Percentiles rank a stretch among this genome's conserved stretches.
phyloP scores from a whole-genome alignment of 2,797 vertebrate species.

The Sebastes aleutianus region DNA sequence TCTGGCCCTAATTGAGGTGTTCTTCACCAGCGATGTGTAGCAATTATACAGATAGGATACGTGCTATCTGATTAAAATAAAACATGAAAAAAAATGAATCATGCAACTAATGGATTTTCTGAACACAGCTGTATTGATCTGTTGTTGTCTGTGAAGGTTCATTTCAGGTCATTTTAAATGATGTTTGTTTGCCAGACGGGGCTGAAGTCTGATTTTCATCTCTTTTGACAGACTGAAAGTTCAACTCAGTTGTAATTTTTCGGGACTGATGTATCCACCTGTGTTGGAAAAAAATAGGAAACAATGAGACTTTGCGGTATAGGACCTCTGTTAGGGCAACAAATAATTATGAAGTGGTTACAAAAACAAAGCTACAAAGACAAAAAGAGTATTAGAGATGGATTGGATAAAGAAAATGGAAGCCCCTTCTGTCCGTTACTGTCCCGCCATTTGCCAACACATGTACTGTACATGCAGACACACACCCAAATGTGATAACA shows the following conservation, averaged over 20 bases:
- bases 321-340: background rate
- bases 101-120: background rate
- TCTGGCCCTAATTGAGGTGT: background rate
- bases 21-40: background rate
- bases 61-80: background rate
- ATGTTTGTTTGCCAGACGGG: background rate
- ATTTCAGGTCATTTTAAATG: constrained; percentile 6
- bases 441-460: background rate
- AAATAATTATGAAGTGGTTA: background rate
- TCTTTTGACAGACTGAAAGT: constrained; percentile 17
- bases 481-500: background rate
- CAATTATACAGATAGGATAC: background rate
- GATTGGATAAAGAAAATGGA: background rate
- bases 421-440: background rate
- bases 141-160: background rate
- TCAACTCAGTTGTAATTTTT: background rate
- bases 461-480: background rate
- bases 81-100: background rate
- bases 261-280: background rate
- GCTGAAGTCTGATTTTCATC: constrained; percentile 7
- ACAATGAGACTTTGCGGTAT: background rate
- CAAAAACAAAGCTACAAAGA: background rate
- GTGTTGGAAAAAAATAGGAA: background rate
- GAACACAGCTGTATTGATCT: constrained; percentile 2
- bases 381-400: background rate